These are phyloP conservation scores for Pyrrhura leucotis DNA, from an alignment of 2,797 vertebrate species.

Conservation along the genomic window DNA sequence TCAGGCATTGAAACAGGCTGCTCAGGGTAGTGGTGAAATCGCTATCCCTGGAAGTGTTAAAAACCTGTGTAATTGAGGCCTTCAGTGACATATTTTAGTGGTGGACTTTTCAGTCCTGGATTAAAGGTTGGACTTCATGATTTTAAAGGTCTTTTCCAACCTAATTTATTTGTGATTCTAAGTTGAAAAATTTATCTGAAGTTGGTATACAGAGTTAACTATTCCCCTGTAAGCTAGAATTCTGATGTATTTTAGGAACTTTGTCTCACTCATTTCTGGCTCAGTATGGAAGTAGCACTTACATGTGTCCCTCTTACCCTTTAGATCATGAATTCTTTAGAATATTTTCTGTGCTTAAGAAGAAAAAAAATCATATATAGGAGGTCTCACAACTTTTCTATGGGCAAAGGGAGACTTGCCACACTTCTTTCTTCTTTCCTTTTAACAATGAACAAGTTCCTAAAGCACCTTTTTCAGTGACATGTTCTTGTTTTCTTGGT, in stretches of 20 bases:
- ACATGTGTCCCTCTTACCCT: not conserved
- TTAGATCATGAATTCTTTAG: not conserved
- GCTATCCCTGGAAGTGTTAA: not conserved
- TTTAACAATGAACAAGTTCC: conserved; percentile 26
- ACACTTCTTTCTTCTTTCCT: not conserved
- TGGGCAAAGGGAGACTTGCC: not conserved
- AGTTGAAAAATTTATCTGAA: not conserved
- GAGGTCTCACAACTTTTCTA: not conserved
- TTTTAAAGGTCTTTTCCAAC: not conserved
- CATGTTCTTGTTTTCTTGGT: not conserved
- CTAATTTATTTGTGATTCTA: not conserved
- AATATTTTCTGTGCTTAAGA: not conserved
- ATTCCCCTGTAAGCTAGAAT: not conserved
- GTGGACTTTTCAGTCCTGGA: not conserved
- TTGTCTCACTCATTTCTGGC: not conserved
- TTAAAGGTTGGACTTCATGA: not conserved
- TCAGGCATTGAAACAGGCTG: not conserved
- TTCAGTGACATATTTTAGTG: not conserved
- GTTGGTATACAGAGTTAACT: not conserved
- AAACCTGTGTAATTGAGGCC: not conserved
- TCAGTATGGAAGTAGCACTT: not conserved
- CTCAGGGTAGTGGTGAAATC: not conserved
- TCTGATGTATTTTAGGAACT: not conserved
- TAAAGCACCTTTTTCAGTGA: conserved; percentile 40
- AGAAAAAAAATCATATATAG: not conserved